A percentile compares a stretch with the other conserved stretches of the same genome.
Evolutionary conservation across 1,140 invertebrate genomes (phyloP).

Genomic region (Panagrolaimus sp.): DNA sequence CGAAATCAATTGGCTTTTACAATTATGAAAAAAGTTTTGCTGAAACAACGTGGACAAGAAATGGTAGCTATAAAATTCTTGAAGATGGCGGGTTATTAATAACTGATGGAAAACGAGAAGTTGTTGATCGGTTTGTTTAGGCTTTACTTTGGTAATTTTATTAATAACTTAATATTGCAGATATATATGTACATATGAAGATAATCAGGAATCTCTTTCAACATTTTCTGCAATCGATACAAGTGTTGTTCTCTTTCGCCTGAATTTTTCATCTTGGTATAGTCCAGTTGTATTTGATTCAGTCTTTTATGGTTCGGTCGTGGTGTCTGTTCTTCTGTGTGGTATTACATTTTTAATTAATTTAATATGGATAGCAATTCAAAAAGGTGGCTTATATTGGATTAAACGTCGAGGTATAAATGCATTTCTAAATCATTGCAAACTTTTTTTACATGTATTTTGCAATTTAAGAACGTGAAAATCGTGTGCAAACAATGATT

Average conservation of each 20-base stretch:
- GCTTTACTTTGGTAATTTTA: neutral
- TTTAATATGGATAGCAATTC: conserved; percentile 51
- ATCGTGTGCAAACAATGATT: conserved; percentile 52
- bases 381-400: conserved; percentile 52
- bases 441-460: conserved; percentile 25
- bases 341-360: conserved; percentile 52
- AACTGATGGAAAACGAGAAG: neutral
- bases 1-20: neutral
- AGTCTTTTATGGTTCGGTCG: conserved; percentile 52
- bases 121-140: conserved; percentile 11
- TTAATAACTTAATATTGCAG: neutral
- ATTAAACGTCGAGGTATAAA: conserved; percentile 42
- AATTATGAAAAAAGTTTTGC: neutral
- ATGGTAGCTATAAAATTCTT: conserved; percentile 1
- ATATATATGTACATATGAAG: conserved; percentile 5
- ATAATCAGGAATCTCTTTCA: too few species aligned
- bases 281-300: conserved; percentile 41
- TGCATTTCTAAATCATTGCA: neutral
- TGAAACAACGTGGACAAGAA: neutral
- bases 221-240: too few species aligned
- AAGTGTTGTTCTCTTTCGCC: conserved; percentile 38
- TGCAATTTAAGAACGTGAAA: conserved; percentile 47
- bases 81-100: conserved; percentile 6
- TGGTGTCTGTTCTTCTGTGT: conserved; percentile 47
- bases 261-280: conserved; percentile 58